Evolutionary conservation across 1,140 invertebrate species (phyloP).

Genomic region (Neodiprion virginianus): DNA sequence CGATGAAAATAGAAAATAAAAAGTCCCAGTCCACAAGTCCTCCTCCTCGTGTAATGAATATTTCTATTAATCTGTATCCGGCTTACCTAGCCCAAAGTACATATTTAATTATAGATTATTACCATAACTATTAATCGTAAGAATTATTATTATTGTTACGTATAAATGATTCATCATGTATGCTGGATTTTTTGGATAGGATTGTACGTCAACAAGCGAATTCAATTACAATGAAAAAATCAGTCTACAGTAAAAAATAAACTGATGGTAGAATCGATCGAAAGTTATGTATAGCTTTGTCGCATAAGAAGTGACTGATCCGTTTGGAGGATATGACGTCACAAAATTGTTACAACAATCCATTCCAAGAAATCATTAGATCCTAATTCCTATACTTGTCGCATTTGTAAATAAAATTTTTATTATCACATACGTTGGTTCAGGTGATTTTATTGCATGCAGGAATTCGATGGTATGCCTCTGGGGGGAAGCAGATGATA

Average conservation of each 20-base stretch:
- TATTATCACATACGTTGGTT: constrained; percentile 49
- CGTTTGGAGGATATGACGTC: too few relatives aligned
- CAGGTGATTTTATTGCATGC: too few relatives aligned
- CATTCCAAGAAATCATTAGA: constrained; percentile 52
- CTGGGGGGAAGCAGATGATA: too few relatives aligned
- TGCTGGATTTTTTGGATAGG: neutral
- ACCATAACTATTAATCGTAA: neutral
- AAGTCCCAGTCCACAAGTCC: neutral
- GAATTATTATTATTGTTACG: neutral
- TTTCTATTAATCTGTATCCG: too few relatives aligned
- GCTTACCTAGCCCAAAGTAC: too few relatives aligned
- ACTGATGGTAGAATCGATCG: neutral
- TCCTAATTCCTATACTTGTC: constrained; percentile 59
- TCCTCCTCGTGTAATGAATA: too few relatives aligned
- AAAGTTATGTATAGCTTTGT: neutral
- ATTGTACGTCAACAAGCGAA: neutral
- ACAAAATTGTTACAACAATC: constrained; percentile 5
- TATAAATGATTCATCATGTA: neutral
- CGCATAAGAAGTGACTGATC: neutral
- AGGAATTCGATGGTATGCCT: too few relatives aligned
- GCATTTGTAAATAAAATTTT: constrained; percentile 63
- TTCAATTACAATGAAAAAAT: too few relatives aligned
- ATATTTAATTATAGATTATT: neutral
- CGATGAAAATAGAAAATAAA: neutral
- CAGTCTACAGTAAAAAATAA: neutral